phyloP scores from a whole-genome alignment of 1,140 invertebrate genomes.

The Ptiloglossa arizonensis region DNA sequence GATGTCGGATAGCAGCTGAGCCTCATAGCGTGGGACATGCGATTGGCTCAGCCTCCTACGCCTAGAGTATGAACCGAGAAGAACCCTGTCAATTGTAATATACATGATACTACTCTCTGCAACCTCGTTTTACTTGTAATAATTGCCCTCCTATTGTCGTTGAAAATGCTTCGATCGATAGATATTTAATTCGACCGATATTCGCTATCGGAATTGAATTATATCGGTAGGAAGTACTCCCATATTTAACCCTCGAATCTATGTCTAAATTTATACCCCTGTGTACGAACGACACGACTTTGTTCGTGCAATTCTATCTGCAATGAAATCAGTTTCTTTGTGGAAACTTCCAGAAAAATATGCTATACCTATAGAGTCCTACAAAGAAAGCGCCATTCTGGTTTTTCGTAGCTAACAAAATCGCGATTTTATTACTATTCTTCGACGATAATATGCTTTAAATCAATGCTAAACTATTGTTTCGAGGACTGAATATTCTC shows the following conservation, averaged over 20 bases:
- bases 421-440: neutral
- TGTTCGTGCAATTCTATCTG: constrained; percentile 8
- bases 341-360: constrained; percentile 42
- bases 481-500: neutral
- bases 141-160: constrained; percentile 24
- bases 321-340: constrained; percentile 13
- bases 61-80: constrained; percentile 54
- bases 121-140: constrained; percentile 39
- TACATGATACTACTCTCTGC: constrained; percentile 34
- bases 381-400: neutral
- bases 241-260: neutral
- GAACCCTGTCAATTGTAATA: constrained; percentile 60
- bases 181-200: neutral
- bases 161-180: neutral
- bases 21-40: constrained; percentile 20
- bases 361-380: neutral
- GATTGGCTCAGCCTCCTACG: constrained; percentile 53
- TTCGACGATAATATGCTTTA: neutral
- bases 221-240: neutral
- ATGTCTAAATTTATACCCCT: neutral
- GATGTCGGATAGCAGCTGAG: constrained; percentile 34
- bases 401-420: neutral
- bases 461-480: no score
- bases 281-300: neutral
- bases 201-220: no score